These are phyloP conservation scores for Anarrhichthys ocellatus DNA, from an alignment of 2,113 vertebrate genomes.

Conservation along the genomic window DNA sequence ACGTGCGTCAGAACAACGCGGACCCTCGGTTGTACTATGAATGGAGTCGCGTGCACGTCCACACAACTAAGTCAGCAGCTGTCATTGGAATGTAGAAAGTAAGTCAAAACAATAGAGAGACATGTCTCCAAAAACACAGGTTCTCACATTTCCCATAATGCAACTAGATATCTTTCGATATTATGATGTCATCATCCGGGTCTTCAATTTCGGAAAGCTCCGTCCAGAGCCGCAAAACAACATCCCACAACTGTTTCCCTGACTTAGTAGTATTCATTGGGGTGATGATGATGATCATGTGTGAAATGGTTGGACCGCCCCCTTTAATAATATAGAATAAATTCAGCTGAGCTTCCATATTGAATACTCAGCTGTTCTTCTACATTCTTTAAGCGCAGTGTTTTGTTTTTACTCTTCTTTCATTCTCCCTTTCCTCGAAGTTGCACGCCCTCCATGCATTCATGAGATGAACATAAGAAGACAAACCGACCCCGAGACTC, in stretches of 20 bases:
- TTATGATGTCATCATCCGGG: background rate
- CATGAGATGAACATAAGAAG: conserved; percentile 20
- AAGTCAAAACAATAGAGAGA: background rate
- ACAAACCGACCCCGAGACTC: background rate
- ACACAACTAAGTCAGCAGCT: no score
- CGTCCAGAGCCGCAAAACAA: background rate
- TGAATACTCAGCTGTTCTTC: conserved; percentile 6
- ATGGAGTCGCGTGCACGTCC: no score
- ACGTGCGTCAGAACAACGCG: no score
- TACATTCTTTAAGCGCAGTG: background rate
- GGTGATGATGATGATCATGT: no score
- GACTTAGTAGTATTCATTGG: background rate
- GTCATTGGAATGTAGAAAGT: no score
- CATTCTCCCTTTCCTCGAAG: conserved; percentile 18
- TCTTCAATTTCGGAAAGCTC: background rate
- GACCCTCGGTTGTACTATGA: no score
- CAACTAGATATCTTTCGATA: background rate
- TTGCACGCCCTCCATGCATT: background rate
- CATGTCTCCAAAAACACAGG: no score
- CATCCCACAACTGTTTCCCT: background rate
- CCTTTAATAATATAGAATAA: background rate
- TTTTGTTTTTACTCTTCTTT: conserved; percentile 13
- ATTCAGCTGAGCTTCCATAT: background rate
- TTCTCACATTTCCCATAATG: background rate
- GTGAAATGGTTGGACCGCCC: background rate